phyloP scores from a whole-genome alignment of 64 coral and sea anemone species.

The Acropora yongei region DNA sequence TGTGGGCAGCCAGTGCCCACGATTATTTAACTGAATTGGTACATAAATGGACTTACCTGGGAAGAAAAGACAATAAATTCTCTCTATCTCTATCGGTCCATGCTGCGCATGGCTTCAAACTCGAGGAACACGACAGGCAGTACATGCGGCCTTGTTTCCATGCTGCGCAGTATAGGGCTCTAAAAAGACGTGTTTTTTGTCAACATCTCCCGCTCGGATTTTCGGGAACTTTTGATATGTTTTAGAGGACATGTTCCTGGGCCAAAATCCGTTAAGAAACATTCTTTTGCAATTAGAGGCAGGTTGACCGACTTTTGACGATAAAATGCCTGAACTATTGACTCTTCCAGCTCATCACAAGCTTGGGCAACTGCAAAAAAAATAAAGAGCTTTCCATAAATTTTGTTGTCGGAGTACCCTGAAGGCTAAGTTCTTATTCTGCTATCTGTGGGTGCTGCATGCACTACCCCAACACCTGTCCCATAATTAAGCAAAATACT shows the following conservation, averaged over 20 bases:
- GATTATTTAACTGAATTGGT: neutral
- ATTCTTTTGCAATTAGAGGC: slow-evolving; percentile 34
- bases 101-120: slow-evolving; percentile 12
- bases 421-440: neutral
- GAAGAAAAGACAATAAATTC: neutral
- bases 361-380: slow-evolving; percentile 2
- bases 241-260: slow-evolving; percentile 31
- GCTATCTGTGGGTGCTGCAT: neutral
- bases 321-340: neutral
- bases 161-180: slow-evolving; percentile 1
- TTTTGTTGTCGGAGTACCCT: neutral
- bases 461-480: too few species aligned
- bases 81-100: neutral
- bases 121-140: slow-evolving; percentile 14
- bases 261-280: slow-evolving; percentile 37
- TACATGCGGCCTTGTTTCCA: slow-evolving; percentile 42
- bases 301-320: slow-evolving; percentile 31
- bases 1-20: slow-evolving; percentile 30
- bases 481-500: neutral
- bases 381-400: neutral
- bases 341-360: slow-evolving; percentile 4
- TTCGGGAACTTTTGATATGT: slow-evolving; percentile 36
- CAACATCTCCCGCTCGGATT: slow-evolving; percentile 7
- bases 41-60: slow-evolving; percentile 1
- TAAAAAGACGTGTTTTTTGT: slow-evolving; percentile 19